A percentile compares a stretch with the other conserved stretches of the same genome.
Evolutionary conservation across 2,797 vertebrate species (phyloP).

Genomic region (Coregonus ussuriensis): DNA sequence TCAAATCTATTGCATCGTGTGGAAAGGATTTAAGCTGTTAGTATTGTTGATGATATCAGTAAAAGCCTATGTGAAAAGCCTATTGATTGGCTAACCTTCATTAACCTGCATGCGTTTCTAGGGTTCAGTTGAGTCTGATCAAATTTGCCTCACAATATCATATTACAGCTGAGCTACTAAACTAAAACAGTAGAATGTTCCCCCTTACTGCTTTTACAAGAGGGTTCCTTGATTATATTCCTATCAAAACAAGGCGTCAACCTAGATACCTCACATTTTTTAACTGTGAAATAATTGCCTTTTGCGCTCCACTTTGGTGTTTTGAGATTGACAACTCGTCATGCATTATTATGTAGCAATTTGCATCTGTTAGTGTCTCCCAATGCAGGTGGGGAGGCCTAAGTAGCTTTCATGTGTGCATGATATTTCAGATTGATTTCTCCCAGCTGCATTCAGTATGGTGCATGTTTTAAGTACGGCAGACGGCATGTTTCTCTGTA

Average conservation of each 20-base stretch:
- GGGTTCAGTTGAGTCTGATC: background rate
- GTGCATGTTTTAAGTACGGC: conserved; percentile 62
- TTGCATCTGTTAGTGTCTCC: background rate
- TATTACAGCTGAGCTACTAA: background rate
- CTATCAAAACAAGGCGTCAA: background rate
- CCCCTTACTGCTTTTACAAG: background rate
- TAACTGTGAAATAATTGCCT: background rate
- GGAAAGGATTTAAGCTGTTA: background rate
- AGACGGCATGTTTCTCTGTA: conserved; percentile 61
- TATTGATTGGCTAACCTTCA: background rate
- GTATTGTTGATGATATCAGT: background rate
- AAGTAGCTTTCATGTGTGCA: conserved; percentile 62
- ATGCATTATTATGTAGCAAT: background rate
- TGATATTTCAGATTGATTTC: conserved; percentile 68
- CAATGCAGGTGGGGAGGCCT: conserved; percentile 45
- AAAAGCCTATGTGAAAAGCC: background rate
- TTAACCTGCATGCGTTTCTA: background rate
- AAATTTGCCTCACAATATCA: background rate
- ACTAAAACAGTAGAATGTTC: background rate
- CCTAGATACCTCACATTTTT: background rate
- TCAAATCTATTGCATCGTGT: conserved; percentile 17
- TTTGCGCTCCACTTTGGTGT: background rate
- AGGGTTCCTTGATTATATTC: background rate
- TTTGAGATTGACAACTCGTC: background rate
- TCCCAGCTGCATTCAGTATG: conserved; percentile 64